Percentiles rank a stretch among this genome's conserved stretches.
phyloP scores from a whole-genome alignment of 1,140 invertebrate species.

The Conus betulinus region DNA sequence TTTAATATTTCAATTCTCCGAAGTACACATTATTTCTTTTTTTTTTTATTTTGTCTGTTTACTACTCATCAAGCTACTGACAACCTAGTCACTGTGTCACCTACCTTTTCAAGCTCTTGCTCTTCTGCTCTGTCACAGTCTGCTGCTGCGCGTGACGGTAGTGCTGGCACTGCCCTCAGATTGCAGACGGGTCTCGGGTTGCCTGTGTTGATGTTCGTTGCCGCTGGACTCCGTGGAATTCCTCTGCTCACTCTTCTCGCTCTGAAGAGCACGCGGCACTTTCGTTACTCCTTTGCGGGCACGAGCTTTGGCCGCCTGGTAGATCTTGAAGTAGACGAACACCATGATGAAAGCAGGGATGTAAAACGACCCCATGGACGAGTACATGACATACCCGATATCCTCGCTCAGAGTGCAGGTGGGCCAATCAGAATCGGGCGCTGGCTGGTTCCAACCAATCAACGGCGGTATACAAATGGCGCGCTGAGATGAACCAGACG shows the following conservation, averaged over 20 bases:
- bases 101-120: too few species aligned
- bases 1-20: too few species aligned
- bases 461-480: constrained; percentile 97
- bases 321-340: constrained; percentile 76
- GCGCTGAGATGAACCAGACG: constrained; percentile 95
- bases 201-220: constrained; percentile 32
- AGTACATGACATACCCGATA: constrained; percentile 76
- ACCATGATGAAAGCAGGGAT: constrained; percentile 77
- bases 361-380: constrained; percentile 77
- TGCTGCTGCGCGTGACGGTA: neutral
- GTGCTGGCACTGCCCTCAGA: neutral
- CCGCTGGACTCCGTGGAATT: constrained; percentile 50
- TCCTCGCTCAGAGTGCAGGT: constrained; percentile 76
- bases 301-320: constrained; percentile 75
- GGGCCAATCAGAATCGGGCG: constrained; percentile 61
- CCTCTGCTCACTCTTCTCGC: constrained; percentile 41
- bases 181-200: neutral
- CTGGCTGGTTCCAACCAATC: constrained; percentile 93
- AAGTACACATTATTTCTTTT: too few species aligned
- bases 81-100: too few species aligned
- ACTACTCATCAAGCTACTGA: too few species aligned
- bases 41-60: too few species aligned
- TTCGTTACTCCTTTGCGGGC: constrained; percentile 83
- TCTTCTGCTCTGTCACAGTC: too few species aligned
- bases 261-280: constrained; percentile 24